Evolutionary conservation across 2,888 invertebrate species (phyloP).

Genomic region (Aleiodes leptofemur): DNA sequence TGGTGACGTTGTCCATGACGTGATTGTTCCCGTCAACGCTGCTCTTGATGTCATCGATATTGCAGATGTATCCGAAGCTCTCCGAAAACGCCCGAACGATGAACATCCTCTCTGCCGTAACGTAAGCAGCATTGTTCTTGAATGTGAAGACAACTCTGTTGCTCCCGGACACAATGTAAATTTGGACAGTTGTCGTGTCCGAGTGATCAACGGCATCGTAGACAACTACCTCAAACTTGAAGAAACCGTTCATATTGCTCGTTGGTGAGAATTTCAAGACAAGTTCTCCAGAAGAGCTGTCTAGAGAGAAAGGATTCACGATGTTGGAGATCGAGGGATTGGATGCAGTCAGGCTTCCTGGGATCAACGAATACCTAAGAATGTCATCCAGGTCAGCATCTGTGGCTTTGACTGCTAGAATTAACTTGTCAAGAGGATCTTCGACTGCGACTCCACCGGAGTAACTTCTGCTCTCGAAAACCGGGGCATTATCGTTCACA

Average conservation of each 20-base stretch:
- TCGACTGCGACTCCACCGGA: conserved; percentile 77
- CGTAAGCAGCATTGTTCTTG: conserved; percentile 75
- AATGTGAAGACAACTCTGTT: conserved; percentile 80
- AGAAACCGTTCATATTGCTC: conserved; percentile 79
- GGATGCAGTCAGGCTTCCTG: conserved; percentile 59
- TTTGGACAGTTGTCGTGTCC: conserved; percentile 76
- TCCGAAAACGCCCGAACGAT: conserved; percentile 77
- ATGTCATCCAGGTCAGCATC: conserved; percentile 77
- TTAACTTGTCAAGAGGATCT: conserved; percentile 75
- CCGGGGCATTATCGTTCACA: conserved; percentile 79
- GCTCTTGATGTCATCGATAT: conserved; percentile 78
- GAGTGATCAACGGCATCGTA: conserved; percentile 77
- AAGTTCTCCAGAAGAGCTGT: conserved; percentile 75
- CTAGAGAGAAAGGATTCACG: conserved; percentile 72
- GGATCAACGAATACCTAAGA: conserved; percentile 74
- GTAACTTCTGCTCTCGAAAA: conserved; percentile 76
- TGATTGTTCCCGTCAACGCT: conserved; percentile 72
- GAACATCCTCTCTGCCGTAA: conserved; percentile 73
- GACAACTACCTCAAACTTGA: conserved; percentile 78
- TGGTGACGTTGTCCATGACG: conserved; percentile 72
- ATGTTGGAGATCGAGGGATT: conserved; percentile 75
- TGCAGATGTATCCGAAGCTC: conserved; percentile 78
- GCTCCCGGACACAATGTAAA: conserved; percentile 79
- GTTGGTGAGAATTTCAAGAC: conserved; percentile 77
- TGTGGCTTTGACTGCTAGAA: conserved; percentile 77